Base-by-base conservation (phyloP, 2,888 invertebrate species). In the Idaea aversata region DNA sequence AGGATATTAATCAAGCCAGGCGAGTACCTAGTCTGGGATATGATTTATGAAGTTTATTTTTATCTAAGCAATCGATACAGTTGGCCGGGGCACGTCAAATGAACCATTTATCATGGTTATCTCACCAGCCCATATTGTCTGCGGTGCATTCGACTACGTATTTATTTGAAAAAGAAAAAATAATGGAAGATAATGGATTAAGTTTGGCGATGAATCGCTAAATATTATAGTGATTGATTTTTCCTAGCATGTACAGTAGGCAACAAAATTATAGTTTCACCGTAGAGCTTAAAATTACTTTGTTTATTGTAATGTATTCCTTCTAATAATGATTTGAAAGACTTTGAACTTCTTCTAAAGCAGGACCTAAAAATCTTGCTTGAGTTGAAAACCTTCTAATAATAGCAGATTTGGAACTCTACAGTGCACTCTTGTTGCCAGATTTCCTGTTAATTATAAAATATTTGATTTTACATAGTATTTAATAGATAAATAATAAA, bases 81-180 rank as follows among this genome's bases (percentile, higher is more conserved):
- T 77, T 75, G 76, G 75, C 74, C 75, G 72, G 72, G 77, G 76
- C 77, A 79, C 83, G 88, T 90, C 89, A 85, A 84, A 86, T 82
- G 78, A 81, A 79, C 78, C 79, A 90, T 90, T 87, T 85, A 88
- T 90, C 90, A 90, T 78, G 75, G 85, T 84, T 88, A 87, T 89
- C 89, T 87, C 81, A 76, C 78, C 84, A 82, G 69, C 84, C 85
- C 80, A 79, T 75, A 81, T 82, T 82, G 83, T 81, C 76, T 79
- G 79, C 73, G 76, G 67, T 83, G 79, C 82, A 81, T 72, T 73
- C 71, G 72, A 76, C 74, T 73, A 69, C 73, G 73, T 76, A 72
- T 67, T 68, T 70, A 62, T 70, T 70, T 73, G 65, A 66, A 72
- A 47, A 73, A 69, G 70, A 72, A 70, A 70, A 64, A 66, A 71